Conservation (phyloP, 2,888 invertebrate genomes). For the Dasypogon diadema region DNA sequence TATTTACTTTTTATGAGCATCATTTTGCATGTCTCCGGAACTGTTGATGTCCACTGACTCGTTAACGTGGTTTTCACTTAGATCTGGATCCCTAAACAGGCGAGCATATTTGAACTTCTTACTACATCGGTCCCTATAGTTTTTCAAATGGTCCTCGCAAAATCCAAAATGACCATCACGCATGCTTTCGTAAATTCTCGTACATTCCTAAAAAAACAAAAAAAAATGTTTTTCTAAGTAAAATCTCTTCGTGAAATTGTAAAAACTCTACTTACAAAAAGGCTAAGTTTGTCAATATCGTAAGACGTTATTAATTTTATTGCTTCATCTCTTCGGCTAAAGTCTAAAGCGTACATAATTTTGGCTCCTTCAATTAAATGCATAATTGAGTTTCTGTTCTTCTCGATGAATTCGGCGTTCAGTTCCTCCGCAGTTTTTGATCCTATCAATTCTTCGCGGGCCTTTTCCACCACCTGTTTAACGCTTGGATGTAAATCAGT, state of each 20-base stretch:
- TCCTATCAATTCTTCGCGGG: slow-evolving; percentile 69
- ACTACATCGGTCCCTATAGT: slow-evolving; percentile 80
- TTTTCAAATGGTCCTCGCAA: slow-evolving; percentile 76
- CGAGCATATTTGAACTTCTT: slow-evolving; percentile 83
- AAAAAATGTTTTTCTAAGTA: neutral
- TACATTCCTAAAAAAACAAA: slow-evolving; percentile 75
- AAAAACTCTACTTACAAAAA: slow-evolving; percentile 63
- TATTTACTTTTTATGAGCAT: slow-evolving; percentile 22
- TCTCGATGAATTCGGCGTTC: slow-evolving; percentile 78
- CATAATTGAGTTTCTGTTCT: slow-evolving; percentile 75
- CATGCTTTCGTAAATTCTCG: slow-evolving; percentile 82
- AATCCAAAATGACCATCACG: slow-evolving; percentile 84
- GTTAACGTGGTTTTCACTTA: slow-evolving; percentile 58
- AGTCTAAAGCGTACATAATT: slow-evolving; percentile 81
- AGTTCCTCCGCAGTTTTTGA: slow-evolving; percentile 73
- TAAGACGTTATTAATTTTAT: slow-evolving; percentile 73
- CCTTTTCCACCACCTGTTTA: slow-evolving; percentile 66
- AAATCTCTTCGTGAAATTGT: too few species aligned
- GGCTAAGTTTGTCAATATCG: slow-evolving; percentile 67
- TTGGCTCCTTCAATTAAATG: slow-evolving; percentile 86
- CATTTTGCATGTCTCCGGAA: slow-evolving; percentile 21
- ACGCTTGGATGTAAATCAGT: slow-evolving; percentile 63
- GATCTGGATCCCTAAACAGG: slow-evolving; percentile 73
- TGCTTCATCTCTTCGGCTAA: slow-evolving; percentile 75
- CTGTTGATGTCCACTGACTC: slow-evolving; percentile 7